A percentile compares a stretch with the other conserved stretches of the same genome.
Evolutionary conservation across 2,888 invertebrate species (phyloP).

Genomic region (Stenodera caucasica): DNA sequence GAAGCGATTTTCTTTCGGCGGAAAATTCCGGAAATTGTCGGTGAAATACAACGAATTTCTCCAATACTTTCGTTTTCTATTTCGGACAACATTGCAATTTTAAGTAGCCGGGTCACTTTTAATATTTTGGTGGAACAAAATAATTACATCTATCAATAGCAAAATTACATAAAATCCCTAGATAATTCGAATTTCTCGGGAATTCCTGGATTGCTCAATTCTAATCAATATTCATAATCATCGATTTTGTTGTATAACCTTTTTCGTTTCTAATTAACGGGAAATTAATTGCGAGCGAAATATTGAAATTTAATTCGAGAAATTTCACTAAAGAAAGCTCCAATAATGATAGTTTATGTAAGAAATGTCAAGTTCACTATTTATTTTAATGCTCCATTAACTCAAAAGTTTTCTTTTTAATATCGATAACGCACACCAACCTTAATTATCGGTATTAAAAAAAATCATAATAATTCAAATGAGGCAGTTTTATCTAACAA

Average conservation of each 20-base stretch:
- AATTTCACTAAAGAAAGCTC: constrained; percentile 15
- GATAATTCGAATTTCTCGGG: too few species aligned
- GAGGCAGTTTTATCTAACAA: neutral
- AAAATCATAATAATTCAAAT: constrained; percentile 8
- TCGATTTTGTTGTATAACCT: too few species aligned
- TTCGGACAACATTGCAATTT: neutral
- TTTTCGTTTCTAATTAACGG: too few species aligned
- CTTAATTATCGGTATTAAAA: constrained; percentile 13
- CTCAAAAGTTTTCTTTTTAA: constrained; percentile 13
- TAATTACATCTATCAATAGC: neutral
- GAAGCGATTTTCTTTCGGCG: too few species aligned
- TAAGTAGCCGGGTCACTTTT: neutral
- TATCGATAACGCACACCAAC: constrained; percentile 16
- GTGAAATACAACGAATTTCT: too few species aligned
- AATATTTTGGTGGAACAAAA: neutral
- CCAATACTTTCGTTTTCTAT: constrained; percentile 10
- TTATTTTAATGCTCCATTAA: constrained; percentile 25
- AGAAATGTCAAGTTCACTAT: constrained; percentile 25
- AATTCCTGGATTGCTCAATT: too few species aligned
- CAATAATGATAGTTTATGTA: constrained; percentile 16
- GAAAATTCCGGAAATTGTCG: neutral
- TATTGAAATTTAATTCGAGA: neutral
- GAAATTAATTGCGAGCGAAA: too few species aligned
- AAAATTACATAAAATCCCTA: too few species aligned
- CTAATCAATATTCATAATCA: too few species aligned